Evolutionary conservation across 37 sponge, comb jelly and placozoan genomes (phyloP), one percentile per base, ranked within the genome.

Genomic region (Eunapius fragilis): DNA sequence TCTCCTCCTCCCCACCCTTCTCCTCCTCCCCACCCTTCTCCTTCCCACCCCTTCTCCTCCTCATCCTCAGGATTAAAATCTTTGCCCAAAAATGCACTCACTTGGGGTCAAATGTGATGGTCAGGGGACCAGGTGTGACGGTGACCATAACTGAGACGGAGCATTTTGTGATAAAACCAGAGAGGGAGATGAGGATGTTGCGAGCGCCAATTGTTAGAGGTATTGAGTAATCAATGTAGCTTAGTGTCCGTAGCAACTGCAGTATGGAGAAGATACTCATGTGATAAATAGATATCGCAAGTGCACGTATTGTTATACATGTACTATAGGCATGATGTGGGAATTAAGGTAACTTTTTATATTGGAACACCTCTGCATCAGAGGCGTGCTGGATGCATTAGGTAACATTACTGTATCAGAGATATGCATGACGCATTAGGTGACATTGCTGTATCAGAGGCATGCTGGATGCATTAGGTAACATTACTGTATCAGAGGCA

Each of bases 211-310:
- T 76, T 37, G 6, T 67, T 35, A 36, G 67, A 1, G 90, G 90
- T n/a, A 85, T 71, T 10, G 24, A 37, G 35, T 31, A 22, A 31
- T 79, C 74, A 35, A 80, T 85, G 76, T 89, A 89, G 2, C 34
- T 68, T 68, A 85, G 22, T 7, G 81, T 80, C 12, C 81, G 80
- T 12, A 89, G 33, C 9, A 89, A 85, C 90, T 89, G 80, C 4
- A n/a, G 17, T 0, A 12, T n/a, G 38, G 33, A 69, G 69, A 27
- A 50, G 38, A 45, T 9, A 45, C 47, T 45, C 47, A 45, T 45
- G 47, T 11, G 4, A n/a, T n/a, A n/a, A n/a, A n/a, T n/a, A n/a
- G n/a, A n/a, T n/a, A n/a, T n/a, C n/a, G n/a, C n/a, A n/a, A n/a
- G n/a, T n/a, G n/a, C n/a, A n/a, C n/a, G n/a, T n/a, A n/a, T n/a